Base-by-base conservation (phyloP, 2,113 vertebrate species). In the Mungos mungo region DNA sequence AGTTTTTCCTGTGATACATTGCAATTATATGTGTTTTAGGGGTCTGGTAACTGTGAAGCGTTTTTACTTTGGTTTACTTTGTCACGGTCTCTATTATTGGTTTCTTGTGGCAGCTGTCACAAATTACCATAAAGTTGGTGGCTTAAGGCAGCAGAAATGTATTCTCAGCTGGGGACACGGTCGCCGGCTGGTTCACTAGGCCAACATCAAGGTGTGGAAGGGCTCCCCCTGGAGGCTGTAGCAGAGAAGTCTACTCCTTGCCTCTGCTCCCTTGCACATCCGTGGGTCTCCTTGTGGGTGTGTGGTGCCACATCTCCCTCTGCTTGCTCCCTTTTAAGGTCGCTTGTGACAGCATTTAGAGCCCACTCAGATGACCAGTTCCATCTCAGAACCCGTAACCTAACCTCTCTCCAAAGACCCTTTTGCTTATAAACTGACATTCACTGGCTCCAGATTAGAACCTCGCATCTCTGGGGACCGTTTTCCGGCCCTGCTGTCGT, bases 131-230 rank as follows among this genome's bases (percentile, higher is more conserved):
- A 33, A 3, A 47, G 41, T 54, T 83, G 31, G 41, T 65, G 45
- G 14, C 57, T 57, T 85, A 7, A 27, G 14, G 72, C 35, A 57
- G 33, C n/a, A 65, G 16, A 13, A 7, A 1, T 19, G 1, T 71
- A 6, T 77, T 66, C 9, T 77, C 15, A 5, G 52, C 68, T 76
- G 38, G 45, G 27, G 86, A 21, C 33, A 54, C 74, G 23, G 13
- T 74, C 76, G 12, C 15, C 71, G 8, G 15, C 57, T 6, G 5
- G 35, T 60, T 90, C 15, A 0, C 33, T 52, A 52, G n/a, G 23
- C 29, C 2, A 3, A 19, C 47, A 0, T 23, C 41, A 23, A 0
- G 33, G 19, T 66, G 2, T 31, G 41, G 2, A 0, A 18, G 21
- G 68, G 35, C 45, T 38, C 65, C 69, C 50, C 41, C 71, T 47